Base-by-base conservation (phyloP, 2,113 vertebrate species). In the Sporophila hypoxantha region DNA sequence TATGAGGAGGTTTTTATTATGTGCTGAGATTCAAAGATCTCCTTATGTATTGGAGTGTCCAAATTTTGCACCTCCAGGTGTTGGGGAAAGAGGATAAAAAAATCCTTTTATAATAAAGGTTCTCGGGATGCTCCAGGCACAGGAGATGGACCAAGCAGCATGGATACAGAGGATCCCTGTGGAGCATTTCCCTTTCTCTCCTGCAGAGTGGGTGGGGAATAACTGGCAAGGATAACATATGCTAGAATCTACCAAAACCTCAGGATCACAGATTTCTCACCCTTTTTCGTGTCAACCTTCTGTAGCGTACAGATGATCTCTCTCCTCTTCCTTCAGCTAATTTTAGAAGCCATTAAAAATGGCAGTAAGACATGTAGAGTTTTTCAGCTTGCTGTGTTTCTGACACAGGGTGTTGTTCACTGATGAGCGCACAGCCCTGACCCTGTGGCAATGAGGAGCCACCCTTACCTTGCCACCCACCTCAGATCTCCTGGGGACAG, bases 241-340 rank as follows among this genome's bases (percentile, higher is more conserved):
- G 81, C 32, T 71, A 57, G 70, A 65, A 81, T 55, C 70, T 68
- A 84, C 83, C 59, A 65, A 84, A 93, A 88, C 66, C 50, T 76
- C 66, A 55, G 46, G 26, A 88, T 92, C 66, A 73, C 77, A 76
- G 70, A 71, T 91, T 93, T 90, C 74, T 90, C 69, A 60, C 78
- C 55, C 53, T 65, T 19, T 86, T 68, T 46, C 25, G 0, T 66
- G 74, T 90, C 74, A 90, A 1, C 76, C 27, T 92, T 93, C 80
- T 86, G 70, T 32, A 37, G 37, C 0, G 0, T 55, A 13, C 77
- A 90, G 74, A 91, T 83, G 76, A 89, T 94, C 41, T 37, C 62
- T 62, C 37, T 74, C 44, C 53, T 52, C 46, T 76, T 46, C 34
- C 32, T 61, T 27, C 50, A 77, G 66, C 73, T 88, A 57, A 89